Base-by-base conservation (phyloP, 2,888 invertebrate species). In the Mythimna pallens region DNA sequence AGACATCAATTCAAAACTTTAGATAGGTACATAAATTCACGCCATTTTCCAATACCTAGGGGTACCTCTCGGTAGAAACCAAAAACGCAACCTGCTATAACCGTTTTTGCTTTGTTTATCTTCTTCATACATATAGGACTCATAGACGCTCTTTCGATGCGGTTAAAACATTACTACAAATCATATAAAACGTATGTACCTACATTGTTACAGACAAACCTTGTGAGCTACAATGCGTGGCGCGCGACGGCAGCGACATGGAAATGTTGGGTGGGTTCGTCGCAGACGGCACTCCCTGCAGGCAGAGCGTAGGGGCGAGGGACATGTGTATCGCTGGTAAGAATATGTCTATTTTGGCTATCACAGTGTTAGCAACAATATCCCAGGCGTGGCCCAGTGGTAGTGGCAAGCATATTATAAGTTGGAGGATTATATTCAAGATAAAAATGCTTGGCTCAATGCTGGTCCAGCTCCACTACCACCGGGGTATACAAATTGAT, bases 221-320 rank as follows among this genome's bases (percentile, higher is more conserved):
- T 0, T 99, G 99, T 87, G 98, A 98, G 87, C 95, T 99, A 59
- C 98, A 98, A 91, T 99, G 99, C 92, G 97, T 98, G 77, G 98
- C 98, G 72, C 97, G 97, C 75, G 97, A 98, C 74, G 97, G 97
- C 86, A 97, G 97, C 36, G 97, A 98, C 66, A 80, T 93, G 20
- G 98, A 98, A 61, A 97, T 98, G 90, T 96, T 98, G 91, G 97
- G 97, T 57, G 98, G 98, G 59, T 97, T 97, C 69, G 98, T 97
- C 0, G 96, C 97, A 0, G 99, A 99, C 92, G 99, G 99, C 0
- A 99, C 99, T 0, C 98, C 98, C 0, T 99, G 99, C 90, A 89
- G 95, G 61, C 95, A 95, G 80, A 97, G 97, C 70, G 96, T 98
- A 54, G 98, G 98, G 34, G 97, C 98, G 0, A 97, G 98, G 75